phyloP scores from a whole-genome alignment of 2,113 vertebrate genomes.

The Fulica atra region DNA sequence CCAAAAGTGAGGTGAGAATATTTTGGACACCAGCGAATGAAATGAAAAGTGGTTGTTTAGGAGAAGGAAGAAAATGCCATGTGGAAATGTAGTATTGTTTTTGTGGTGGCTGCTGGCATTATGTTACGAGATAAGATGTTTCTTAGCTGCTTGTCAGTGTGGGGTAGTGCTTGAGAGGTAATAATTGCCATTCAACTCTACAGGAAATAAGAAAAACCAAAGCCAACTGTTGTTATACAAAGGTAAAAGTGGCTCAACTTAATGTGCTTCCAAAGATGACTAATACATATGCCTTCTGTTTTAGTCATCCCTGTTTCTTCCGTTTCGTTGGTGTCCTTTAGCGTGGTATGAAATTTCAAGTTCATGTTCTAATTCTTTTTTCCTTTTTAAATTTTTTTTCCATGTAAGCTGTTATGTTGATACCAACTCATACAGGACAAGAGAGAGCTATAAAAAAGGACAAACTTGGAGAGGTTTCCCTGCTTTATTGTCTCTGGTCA shows the following conservation, averaged over 20 bases:
- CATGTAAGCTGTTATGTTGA: neutral
- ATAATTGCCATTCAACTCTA: neutral
- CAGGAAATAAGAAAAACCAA: neutral
- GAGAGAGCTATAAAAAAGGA: neutral
- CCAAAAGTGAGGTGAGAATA: constrained; percentile 22
- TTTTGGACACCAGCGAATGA: neutral
- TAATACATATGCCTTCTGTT: neutral
- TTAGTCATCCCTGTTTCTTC: neutral
- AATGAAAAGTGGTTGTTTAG: neutral
- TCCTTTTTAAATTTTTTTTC: neutral
- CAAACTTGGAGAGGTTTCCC: neutral
- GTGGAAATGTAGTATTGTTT: neutral
- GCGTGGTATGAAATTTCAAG: neutral
- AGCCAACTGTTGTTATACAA: neutral
- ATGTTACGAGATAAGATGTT: neutral
- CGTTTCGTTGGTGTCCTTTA: neutral
- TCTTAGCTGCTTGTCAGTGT: neutral
- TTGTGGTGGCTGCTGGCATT: too few species aligned
- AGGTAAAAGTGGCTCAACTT: neutral
- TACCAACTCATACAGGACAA: neutral
- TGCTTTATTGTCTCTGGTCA: neutral
- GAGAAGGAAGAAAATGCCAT: neutral
- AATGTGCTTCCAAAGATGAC: neutral
- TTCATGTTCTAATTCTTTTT: neutral
- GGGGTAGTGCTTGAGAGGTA: neutral